phyloP scores from a whole-genome alignment of 1,140 invertebrate genomes.

The Halesus radiatus region DNA sequence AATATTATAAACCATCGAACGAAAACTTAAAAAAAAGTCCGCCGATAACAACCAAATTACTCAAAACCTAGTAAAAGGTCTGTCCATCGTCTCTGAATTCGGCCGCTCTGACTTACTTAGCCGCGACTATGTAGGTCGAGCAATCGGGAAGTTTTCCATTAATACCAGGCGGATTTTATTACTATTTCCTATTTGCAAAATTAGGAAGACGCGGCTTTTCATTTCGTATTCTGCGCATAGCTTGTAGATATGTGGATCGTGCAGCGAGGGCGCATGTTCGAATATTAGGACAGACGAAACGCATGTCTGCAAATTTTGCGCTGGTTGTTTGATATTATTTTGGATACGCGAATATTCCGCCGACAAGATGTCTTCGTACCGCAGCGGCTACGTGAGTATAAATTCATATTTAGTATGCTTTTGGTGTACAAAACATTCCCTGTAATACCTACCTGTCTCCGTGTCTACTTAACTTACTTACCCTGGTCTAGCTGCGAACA shows the following conservation, averaged over 20 bases:
- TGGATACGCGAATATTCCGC: conserved; percentile 7
- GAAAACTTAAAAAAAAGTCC: neutral
- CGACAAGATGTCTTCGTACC: conserved; percentile 30
- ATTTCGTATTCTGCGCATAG: neutral
- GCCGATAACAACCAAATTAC: neutral
- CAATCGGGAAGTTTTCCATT: conserved; percentile 8
- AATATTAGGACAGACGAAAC: neutral
- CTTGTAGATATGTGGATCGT: neutral
- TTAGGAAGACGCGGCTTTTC: neutral
- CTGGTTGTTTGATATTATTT: conserved; percentile 30
- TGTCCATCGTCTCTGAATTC: neutral
- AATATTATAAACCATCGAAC: neutral
- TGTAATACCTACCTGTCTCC: too few relatives aligned
- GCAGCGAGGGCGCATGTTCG: neutral
- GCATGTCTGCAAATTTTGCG: conserved; percentile 1
- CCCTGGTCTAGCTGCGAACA: too few relatives aligned
- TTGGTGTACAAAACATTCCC: too few relatives aligned
- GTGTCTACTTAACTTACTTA: too few relatives aligned
- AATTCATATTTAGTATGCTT: neutral
- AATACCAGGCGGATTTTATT: conserved; percentile 6
- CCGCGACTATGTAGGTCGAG: conserved; percentile 13
- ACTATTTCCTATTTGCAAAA: neutral
- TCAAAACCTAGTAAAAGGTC: neutral
- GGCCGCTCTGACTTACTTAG: neutral
- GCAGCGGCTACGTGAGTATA: conserved; percentile 28